These are phyloP conservation scores for Orthonevra nobilis DNA, from an alignment of 2,888 invertebrate species.

Conservation along the genomic window DNA sequence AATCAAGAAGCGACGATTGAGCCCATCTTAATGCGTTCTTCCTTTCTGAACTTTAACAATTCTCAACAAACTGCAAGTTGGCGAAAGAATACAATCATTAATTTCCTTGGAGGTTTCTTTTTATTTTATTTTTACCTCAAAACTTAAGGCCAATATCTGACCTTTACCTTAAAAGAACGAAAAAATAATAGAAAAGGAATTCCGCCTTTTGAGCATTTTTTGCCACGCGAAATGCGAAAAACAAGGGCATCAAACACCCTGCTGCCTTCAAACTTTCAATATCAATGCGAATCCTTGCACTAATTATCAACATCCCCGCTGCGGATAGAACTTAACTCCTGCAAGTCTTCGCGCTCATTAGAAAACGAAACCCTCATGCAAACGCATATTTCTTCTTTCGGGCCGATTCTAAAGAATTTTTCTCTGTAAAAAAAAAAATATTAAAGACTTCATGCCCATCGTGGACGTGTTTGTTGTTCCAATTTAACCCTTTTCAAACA, in stretches of 20 bases:
- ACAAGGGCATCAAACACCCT: slow-evolving; percentile 21
- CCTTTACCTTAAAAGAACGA: not conserved
- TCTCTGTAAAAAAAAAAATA: not conserved
- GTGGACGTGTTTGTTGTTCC: slow-evolving; percentile 46
- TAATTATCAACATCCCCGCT: slow-evolving; percentile 61
- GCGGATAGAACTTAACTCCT: not conserved
- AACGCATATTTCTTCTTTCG: too few relatives aligned
- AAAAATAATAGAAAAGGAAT: too few relatives aligned
- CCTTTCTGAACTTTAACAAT: too few relatives aligned
- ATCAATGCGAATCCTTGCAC: slow-evolving; percentile 59
- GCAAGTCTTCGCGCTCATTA: slow-evolving; percentile 51
- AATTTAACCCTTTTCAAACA: slow-evolving; percentile 66
- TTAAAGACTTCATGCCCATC: not conserved
- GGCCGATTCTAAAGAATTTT: too few relatives aligned
- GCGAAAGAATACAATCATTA: too few relatives aligned
- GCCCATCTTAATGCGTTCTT: too few relatives aligned
- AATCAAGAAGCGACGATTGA: too few relatives aligned
- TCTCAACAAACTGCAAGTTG: too few relatives aligned
- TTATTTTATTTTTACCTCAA: too few relatives aligned
- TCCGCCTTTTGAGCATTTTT: too few relatives aligned
- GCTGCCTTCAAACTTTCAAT: slow-evolving; percentile 39
- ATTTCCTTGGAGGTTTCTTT: too few relatives aligned
- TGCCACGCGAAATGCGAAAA: not conserved
- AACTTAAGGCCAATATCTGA: too few relatives aligned
- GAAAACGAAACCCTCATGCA: slow-evolving; percentile 8